Base-by-base conservation (phyloP, 1,140 invertebrate genomes). In the Danaus plexippus region DNA sequence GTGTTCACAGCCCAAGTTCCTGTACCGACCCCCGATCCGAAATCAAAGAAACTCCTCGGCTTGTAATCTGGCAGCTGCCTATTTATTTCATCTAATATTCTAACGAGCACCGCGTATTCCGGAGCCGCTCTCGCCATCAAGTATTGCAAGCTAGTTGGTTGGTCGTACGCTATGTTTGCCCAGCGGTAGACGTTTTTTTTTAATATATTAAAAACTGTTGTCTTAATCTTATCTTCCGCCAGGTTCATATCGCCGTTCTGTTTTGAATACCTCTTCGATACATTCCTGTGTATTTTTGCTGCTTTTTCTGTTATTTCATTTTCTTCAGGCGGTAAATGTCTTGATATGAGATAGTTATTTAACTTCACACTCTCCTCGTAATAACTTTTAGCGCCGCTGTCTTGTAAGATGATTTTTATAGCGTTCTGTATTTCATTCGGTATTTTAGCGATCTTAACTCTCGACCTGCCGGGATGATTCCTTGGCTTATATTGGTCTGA, bases 1-100 rank as follows among this genome's bases (percentile, higher is more conserved):
- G 87, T 74, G 62, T 92, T 91, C 5, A 92, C 90, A 15, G 93
- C 95, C 95, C 96, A 97, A 43, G 92, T 91, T 0, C 91, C 92
- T 32, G 94, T 94, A 2, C 96, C 96, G 47, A 96, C 80, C 11
- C 96, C 96, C 47, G 96, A 97, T 7, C 96, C 96, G 87, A 96
- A 97, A 85, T 98, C 96, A 75, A 96, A 94, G 54, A 96, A 88
- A 54, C 91, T 92, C 58, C 87, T 84, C 0, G 96, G 96, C 47
- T 87, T 81, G 78, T 95, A 98, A n/a, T 90, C 62, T 47, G 88
- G 85, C 75, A 93, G 87, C 22, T 90, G 83, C 49, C 72, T 67
- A 60, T 85, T 84, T 47, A 97, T 92, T 88, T 97, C 95, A 9
- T 89, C 82, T 51, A 98, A 91, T 53, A 97, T 90, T 69, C 87